Percentiles rank a stretch among this genome's conserved stretches.
Evolutionary conservation across 2,797 vertebrate species (phyloP).

Genomic region (Pitangus sulphuratus): DNA sequence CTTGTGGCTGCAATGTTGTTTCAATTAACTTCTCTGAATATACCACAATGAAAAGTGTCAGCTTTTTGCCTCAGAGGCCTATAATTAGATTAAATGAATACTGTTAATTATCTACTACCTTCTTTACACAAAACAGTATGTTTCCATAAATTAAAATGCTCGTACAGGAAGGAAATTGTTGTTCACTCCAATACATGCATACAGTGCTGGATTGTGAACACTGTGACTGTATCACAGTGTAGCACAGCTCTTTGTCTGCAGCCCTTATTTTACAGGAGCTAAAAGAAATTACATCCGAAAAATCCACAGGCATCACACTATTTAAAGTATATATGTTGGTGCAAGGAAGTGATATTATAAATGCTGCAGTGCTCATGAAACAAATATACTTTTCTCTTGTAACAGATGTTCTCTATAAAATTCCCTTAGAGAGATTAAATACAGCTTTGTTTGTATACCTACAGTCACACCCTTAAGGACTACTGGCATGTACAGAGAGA

Average conservation of each 20-base stretch:
- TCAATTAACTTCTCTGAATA: slow-evolving; percentile 65
- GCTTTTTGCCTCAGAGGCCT: slow-evolving; percentile 67
- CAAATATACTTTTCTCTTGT: not conserved
- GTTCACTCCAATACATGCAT: not conserved
- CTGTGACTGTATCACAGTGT: not conserved
- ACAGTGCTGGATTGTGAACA: not conserved
- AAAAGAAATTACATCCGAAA: not conserved
- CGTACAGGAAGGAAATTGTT: slow-evolving; percentile 22
- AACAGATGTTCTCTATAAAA: slow-evolving; percentile 17
- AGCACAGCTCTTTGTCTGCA: not conserved
- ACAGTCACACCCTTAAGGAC: not conserved
- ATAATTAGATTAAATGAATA: slow-evolving; percentile 67
- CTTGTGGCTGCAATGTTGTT: slow-evolving; percentile 57
- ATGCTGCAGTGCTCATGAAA: not conserved
- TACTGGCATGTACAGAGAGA: not conserved
- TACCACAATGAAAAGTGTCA: slow-evolving; percentile 65
- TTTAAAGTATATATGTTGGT: not conserved
- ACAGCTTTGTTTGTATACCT: slow-evolving; percentile 27
- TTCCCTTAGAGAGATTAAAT: slow-evolving; percentile 5
- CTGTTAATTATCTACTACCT: slow-evolving; percentile 60
- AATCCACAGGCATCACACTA: not conserved
- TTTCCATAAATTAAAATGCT: slow-evolving; percentile 68
- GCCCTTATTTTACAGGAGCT: slow-evolving; percentile 9
- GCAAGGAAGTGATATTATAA: not conserved
- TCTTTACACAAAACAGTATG: slow-evolving; percentile 65